Conservation (phyloP, 2,888 invertebrate species). For the Ichneumoninae sp. region DNA sequence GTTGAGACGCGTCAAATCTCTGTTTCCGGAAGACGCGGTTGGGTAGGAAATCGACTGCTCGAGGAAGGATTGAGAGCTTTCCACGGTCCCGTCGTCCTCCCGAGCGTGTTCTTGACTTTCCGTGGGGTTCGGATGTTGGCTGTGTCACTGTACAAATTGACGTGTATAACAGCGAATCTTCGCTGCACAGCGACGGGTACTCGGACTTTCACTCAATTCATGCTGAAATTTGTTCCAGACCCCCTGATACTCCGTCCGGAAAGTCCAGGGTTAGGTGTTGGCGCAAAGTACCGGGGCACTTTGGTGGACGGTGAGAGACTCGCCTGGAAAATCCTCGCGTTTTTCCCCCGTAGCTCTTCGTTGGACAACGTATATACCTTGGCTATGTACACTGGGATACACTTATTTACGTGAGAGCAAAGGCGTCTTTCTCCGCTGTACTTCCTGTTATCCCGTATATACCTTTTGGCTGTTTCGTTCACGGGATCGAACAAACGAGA, state of each 20-base stretch:
- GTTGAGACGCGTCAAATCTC: slow-evolving; percentile 47
- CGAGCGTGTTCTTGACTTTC: background rate
- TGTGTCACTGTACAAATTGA: background rate
- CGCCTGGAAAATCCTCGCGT: slow-evolving; percentile 26
- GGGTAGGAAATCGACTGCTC: slow-evolving; percentile 45
- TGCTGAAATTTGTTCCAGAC: slow-evolving; percentile 24
- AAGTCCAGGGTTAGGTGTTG: slow-evolving; percentile 18
- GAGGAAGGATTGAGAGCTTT: slow-evolving; percentile 23
- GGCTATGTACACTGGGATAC: slow-evolving; percentile 6
- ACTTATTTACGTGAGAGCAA: slow-evolving; percentile 32
- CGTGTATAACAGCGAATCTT: background rate
- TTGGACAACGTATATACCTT: background rate
- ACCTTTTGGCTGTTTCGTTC: slow-evolving; percentile 8
- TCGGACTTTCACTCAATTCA: slow-evolving; percentile 22
- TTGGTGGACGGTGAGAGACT: slow-evolving; percentile 32
- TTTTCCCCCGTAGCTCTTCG: slow-evolving; percentile 20
- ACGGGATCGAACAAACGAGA: slow-evolving; percentile 18
- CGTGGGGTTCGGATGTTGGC: background rate
- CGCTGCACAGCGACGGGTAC: background rate
- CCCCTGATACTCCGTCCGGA: background rate
- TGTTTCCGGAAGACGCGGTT: slow-evolving; percentile 49
- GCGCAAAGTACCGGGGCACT: slow-evolving; percentile 36
- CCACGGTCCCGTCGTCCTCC: background rate
- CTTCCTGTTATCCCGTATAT: background rate
- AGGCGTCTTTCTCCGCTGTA: slow-evolving; percentile 10